A percentile compares a stretch with the other conserved stretches of the same genome.
Conservation (phyloP, 2,797 vertebrate genomes). For the Paguma larvata region DNA sequence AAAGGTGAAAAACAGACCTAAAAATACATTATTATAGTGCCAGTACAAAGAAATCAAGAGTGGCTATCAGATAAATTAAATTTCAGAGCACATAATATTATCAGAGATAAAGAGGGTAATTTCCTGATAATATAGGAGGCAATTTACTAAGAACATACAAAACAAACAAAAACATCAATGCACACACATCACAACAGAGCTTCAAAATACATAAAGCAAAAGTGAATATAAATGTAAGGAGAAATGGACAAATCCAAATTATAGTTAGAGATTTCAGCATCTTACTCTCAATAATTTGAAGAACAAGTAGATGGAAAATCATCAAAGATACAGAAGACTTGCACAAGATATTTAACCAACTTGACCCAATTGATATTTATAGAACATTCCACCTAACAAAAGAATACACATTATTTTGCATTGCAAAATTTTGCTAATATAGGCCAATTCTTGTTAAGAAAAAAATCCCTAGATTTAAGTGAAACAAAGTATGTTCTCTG, state of each 20-base stretch:
- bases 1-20: background rate
- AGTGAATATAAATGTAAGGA: background rate
- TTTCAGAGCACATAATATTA: background rate
- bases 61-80: background rate
- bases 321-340: background rate
- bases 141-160: background rate
- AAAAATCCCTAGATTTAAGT: background rate
- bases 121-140: background rate
- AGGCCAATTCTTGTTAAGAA: background rate
- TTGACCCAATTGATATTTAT: background rate
- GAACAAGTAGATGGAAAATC: background rate
- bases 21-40: background rate
- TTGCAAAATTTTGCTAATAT: background rate
- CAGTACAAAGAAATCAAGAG: background rate
- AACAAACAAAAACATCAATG: background rate
- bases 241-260: background rate
- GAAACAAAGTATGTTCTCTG: background rate
- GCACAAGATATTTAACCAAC: background rate
- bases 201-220: conserved; percentile 16
- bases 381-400: background rate
- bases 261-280: background rate
- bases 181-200: background rate
- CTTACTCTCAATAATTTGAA: background rate
- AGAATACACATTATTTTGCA: background rate
- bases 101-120: background rate